Evolutionary conservation across 1,140 invertebrate species (phyloP).

Genomic region (Camponotus floridanus): DNA sequence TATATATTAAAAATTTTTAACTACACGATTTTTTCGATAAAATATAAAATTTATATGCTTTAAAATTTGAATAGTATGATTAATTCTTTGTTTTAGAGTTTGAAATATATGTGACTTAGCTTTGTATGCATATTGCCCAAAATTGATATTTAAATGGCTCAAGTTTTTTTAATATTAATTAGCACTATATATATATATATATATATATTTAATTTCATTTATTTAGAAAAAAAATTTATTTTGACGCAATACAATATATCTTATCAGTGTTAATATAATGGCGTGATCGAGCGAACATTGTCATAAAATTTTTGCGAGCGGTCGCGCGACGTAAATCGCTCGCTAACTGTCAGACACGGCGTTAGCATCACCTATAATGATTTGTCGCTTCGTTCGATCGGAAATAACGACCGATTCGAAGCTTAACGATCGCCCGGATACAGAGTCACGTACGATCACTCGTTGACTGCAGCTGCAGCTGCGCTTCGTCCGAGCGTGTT

Average conservation of each 20-base stretch:
- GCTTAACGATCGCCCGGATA: constrained; percentile 59
- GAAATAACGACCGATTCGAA: constrained; percentile 57
- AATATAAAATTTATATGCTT: too few relatives aligned
- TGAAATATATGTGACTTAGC: too few relatives aligned
- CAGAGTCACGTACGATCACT: constrained; percentile 51
- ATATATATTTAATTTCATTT: neutral
- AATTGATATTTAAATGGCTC: too few relatives aligned
- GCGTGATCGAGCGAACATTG: constrained; percentile 10
- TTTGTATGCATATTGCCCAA: too few relatives aligned
- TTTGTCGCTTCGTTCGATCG: constrained; percentile 62
- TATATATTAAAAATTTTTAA: too few relatives aligned
- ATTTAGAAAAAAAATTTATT: neutral
- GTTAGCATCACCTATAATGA: constrained; percentile 42
- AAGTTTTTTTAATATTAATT: too few relatives aligned
- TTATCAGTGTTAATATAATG: constrained; percentile 23
- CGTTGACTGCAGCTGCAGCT: constrained; percentile 30
- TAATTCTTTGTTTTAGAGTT: too few relatives aligned
- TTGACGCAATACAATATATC: neutral
- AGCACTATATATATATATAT: neutral
- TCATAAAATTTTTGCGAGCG: constrained; percentile 44
- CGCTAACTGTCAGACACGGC: constrained; percentile 38
- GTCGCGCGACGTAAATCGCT: constrained; percentile 43
- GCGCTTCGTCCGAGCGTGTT: constrained; percentile 73
- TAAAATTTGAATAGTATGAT: too few relatives aligned
- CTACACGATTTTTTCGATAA: too few relatives aligned